These are phyloP conservation scores for Acheta domesticus DNA, from an alignment of 2,888 invertebrate species.

Conservation along the genomic window DNA sequence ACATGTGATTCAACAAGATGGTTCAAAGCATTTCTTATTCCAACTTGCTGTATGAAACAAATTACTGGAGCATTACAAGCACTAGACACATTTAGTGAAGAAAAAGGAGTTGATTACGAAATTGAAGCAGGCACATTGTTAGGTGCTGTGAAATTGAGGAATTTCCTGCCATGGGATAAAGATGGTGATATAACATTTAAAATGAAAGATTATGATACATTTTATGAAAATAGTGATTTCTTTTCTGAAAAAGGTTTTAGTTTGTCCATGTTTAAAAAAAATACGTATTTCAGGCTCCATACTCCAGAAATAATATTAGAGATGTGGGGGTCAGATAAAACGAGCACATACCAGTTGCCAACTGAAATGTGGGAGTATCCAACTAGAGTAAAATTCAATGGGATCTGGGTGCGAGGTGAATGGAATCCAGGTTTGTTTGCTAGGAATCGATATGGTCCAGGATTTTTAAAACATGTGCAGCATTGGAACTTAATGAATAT, in stretches of 20 bases:
- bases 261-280: constrained; percentile 28
- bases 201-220: constrained; percentile 37
- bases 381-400: constrained; percentile 41
- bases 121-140: constrained; percentile 43
- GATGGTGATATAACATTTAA: constrained; percentile 43
- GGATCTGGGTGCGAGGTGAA: constrained; percentile 42
- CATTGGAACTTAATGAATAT: constrained; percentile 40
- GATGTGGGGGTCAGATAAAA: constrained; percentile 42
- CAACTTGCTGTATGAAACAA: constrained; percentile 41
- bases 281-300: constrained; percentile 32
- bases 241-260: constrained; percentile 31
- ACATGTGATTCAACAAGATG: constrained; percentile 36
- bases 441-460: constrained; percentile 43
- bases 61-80: constrained; percentile 39
- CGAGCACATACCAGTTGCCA: constrained; percentile 39
- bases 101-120: constrained; percentile 41
- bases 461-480: constrained; percentile 43
- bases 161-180: constrained; percentile 44
- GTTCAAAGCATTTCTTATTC: constrained; percentile 36
- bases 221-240: constrained; percentile 30
- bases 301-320: constrained; percentile 40
- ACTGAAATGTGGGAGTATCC: constrained; percentile 36
- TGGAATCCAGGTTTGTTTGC: constrained; percentile 43
- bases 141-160: constrained; percentile 45
- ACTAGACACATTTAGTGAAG: constrained; percentile 39